Evolutionary conservation across 2,888 invertebrate species (phyloP).

Genomic region (Siphlonurus alternatus): DNA sequence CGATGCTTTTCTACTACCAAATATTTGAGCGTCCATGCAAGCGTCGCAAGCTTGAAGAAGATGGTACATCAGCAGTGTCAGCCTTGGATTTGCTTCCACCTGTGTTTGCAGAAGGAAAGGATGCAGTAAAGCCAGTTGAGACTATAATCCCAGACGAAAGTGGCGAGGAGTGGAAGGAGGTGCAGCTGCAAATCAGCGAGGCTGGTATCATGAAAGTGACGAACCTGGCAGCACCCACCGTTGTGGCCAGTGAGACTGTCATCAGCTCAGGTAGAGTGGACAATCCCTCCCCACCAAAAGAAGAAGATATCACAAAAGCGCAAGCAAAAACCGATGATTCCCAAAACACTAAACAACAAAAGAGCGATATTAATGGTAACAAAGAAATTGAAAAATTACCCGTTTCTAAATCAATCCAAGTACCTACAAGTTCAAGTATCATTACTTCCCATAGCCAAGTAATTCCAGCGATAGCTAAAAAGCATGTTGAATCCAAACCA

Average conservation of each 20-base stretch:
- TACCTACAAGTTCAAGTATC: not conserved
- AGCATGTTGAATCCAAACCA: not conserved
- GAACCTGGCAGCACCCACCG: conserved; percentile 26
- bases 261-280: conserved; percentile 10
- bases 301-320: conserved; percentile 10
- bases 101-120: not conserved
- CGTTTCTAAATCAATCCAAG: not conserved
- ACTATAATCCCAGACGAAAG: conserved; percentile 13
- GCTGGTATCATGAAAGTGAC: conserved; percentile 45
- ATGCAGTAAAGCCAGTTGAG: not conserved
- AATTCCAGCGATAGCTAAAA: not conserved
- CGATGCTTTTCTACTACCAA: conserved; percentile 39
- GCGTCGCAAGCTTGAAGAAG: conserved; percentile 12
- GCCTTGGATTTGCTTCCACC: not conserved
- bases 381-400: not conserved
- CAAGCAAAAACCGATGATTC: conserved; percentile 12
- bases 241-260: conserved; percentile 8
- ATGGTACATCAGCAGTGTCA: not conserved
- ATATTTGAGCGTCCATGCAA: conserved; percentile 30
- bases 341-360: conserved; percentile 13
- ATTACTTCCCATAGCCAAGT: not conserved
- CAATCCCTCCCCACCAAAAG: conserved; percentile 5
- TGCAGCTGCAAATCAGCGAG: conserved; percentile 45
- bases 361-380: conserved; percentile 1
- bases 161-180: conserved; percentile 39